Evolutionary conservation across 2,797 vertebrate species (phyloP), one percentile per base, ranked within the genome.

Genomic region (Sebastolobus altivelis): DNA sequence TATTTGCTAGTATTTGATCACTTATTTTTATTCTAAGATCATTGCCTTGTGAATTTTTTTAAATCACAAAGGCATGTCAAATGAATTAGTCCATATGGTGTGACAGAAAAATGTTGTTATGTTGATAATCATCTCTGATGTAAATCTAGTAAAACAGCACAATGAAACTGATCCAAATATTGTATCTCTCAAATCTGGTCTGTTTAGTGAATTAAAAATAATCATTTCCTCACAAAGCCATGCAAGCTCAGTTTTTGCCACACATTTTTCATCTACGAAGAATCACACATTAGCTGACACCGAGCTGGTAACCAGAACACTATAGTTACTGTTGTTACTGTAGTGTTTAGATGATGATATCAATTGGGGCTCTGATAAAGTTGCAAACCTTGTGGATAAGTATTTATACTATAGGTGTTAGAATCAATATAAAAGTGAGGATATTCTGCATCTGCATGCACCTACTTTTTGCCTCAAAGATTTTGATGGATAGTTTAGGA

Each of bases 391-490:
- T 20, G 4, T n/a, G 22, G 4, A 61, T 11, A 38, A 22, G 8
- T 18, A 62, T 63, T 62, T 8, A 14, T 61, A n/a, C 12, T n/a
- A 46, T 18, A 56, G 37, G 33, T 27, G 40, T 63, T 54, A 18
- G 40, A 49, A 60, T 12, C 2, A 3, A 49, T 35, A 1, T 1
- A 67, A 62, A 68, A 56, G 25, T 13, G 2, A 46, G 22, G 6
- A 33, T 65, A 60, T 71, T 59, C 9, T 55, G 66, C 66, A 75
- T 37, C 65, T 56, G 35, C 22, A 65, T 37, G 22, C 16, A 61
- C 18, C 6, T 18, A 13, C 29, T 27, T 55, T 61, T 73, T 25
- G 38, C 46, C 16, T 43, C 10, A 6, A 43, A 49, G 16, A 56
- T 29, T 33, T 31, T 61, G 13, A 27, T 60, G 40, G n/a, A 80